These are phyloP conservation scores for Oophaga sylvatica DNA, from an alignment of 2,797 vertebrate genomes.

Conservation along the genomic window DNA sequence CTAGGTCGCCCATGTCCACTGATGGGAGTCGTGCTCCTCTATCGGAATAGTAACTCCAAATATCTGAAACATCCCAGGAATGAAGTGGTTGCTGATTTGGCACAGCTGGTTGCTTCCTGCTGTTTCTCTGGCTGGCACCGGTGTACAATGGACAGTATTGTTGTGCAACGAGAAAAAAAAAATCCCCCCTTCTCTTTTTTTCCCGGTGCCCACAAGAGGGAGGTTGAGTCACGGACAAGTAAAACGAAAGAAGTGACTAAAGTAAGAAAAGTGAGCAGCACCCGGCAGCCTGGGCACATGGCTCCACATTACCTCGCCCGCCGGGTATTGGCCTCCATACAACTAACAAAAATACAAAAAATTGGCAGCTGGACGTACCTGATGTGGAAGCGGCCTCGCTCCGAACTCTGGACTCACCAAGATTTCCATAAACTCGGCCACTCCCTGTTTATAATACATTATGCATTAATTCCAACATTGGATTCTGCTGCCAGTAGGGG, in stretches of 20 bases:
- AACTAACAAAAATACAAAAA: slow-evolving; percentile 14
- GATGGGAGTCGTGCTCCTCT: slow-evolving; percentile 47
- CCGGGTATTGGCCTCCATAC: slow-evolving; percentile 62
- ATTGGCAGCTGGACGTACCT: slow-evolving; percentile 50
- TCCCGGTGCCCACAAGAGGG: slow-evolving; percentile 64
- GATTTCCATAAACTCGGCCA: slow-evolving; percentile 49
- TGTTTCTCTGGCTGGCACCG: slow-evolving; percentile 67
- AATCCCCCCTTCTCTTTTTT: slow-evolving; percentile 61
- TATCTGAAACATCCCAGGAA: slow-evolving; percentile 73
- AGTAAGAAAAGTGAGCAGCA: slow-evolving; percentile 61
- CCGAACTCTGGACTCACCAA: slow-evolving; percentile 53
- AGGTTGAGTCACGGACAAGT: slow-evolving; percentile 69
- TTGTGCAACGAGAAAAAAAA: slow-evolving; percentile 62
- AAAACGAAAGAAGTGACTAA: slow-evolving; percentile 70
- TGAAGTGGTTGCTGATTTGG: slow-evolving; percentile 70
- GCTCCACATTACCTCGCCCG: slow-evolving; percentile 65
- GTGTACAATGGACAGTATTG: slow-evolving; percentile 70
- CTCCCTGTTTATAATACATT: slow-evolving; percentile 56
- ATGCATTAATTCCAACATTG: slow-evolving; percentile 54
- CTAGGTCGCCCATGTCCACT: slow-evolving; percentile 21
- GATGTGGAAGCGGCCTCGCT: slow-evolving; percentile 42
- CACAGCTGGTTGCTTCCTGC: slow-evolving; percentile 68
- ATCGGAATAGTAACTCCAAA: slow-evolving; percentile 67
- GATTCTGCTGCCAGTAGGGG: slow-evolving; percentile 54
- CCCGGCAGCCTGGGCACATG: slow-evolving; percentile 63